Conservation (phyloP, 30 jellyfish, hydroid and myxozoan species). For the Cassiopea andromeda region DNA sequence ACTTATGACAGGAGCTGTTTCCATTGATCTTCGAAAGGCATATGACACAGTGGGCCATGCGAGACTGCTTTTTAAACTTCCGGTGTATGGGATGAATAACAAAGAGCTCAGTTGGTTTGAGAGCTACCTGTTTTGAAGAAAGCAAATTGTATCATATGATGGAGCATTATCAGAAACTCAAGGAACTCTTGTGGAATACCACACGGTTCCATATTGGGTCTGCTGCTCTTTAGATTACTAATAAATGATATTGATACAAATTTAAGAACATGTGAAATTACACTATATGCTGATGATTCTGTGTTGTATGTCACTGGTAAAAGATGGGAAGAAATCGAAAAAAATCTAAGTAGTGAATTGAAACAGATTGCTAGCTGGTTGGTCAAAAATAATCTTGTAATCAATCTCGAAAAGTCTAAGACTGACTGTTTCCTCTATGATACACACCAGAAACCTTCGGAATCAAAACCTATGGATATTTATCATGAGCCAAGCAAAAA, state of each 20-base stretch:
- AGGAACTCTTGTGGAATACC: constrained; percentile 58
- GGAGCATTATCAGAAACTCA: constrained; percentile 16
- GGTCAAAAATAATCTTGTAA: constrained; percentile 49
- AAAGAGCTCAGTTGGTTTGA: not conserved
- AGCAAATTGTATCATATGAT: constrained; percentile 37
- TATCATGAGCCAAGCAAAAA: constrained; percentile 30
- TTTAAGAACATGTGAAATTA: constrained; percentile 37
- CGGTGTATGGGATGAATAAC: constrained; percentile 32
- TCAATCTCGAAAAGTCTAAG: constrained; percentile 15
- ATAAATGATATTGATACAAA: constrained; percentile 54
- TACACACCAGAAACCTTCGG: constrained; percentile 65
- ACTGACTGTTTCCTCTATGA: constrained; percentile 56
- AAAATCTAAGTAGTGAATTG: constrained; percentile 47
- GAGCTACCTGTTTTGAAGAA: constrained; percentile 60
- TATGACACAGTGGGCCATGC: too few relatives aligned
- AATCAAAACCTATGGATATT: constrained; percentile 52
- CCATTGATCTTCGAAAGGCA: too few relatives aligned
- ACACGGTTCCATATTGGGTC: constrained; percentile 63
- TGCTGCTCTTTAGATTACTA: constrained; percentile 27
- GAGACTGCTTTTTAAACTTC: constrained; percentile 37
- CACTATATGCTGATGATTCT: constrained; percentile 76
- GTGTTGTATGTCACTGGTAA: constrained; percentile 39
- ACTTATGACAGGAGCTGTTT: too few relatives aligned
- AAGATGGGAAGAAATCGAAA: constrained; percentile 24
- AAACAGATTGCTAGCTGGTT: constrained; percentile 63